Percentiles rank a stretch among this genome's conserved stretches.
Evolutionary conservation across 2,113 vertebrate genomes (phyloP).

Genomic region (Oncorhynchus tshawytscha): DNA sequence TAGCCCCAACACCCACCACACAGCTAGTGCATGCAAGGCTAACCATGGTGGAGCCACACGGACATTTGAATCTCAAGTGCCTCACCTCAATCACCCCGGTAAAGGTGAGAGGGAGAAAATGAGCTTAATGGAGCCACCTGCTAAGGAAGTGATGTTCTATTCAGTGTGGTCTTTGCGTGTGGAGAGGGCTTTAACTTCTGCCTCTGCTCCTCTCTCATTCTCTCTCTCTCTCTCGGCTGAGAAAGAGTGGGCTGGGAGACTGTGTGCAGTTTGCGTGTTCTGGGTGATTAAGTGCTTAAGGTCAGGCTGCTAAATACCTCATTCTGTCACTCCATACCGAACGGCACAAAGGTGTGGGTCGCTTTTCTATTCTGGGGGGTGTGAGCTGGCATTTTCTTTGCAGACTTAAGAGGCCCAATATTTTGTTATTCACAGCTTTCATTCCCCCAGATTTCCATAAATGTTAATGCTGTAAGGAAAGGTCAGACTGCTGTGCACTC

Average conservation of each 20-base stretch:
- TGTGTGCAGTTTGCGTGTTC: neutral
- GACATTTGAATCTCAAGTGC: neutral
- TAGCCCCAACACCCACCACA: neutral
- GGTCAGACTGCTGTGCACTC: neutral
- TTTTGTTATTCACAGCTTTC: neutral
- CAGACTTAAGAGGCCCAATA: neutral
- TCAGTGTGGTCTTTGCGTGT: neutral
- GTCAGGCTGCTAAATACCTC: neutral
- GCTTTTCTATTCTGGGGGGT: neutral
- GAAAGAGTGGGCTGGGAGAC: neutral
- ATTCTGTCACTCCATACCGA: neutral
- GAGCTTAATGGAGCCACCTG: neutral
- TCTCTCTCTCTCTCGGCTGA: neutral
- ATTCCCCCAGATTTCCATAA: neutral
- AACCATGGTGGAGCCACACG: neutral
- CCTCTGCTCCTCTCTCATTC: neutral
- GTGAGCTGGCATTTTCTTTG: neutral
- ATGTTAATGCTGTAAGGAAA: neutral
- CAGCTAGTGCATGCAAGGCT: neutral
- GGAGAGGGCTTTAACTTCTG: neutral
- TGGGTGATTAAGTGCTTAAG: slow-evolving; percentile 1
- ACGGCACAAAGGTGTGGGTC: neutral
- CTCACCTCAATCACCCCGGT: neutral
- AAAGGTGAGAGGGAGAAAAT: neutral
- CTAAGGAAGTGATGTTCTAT: neutral